phyloP scores from a whole-genome alignment of 2,113 vertebrate species.

The Mesembrinibis cayennensis region DNA sequence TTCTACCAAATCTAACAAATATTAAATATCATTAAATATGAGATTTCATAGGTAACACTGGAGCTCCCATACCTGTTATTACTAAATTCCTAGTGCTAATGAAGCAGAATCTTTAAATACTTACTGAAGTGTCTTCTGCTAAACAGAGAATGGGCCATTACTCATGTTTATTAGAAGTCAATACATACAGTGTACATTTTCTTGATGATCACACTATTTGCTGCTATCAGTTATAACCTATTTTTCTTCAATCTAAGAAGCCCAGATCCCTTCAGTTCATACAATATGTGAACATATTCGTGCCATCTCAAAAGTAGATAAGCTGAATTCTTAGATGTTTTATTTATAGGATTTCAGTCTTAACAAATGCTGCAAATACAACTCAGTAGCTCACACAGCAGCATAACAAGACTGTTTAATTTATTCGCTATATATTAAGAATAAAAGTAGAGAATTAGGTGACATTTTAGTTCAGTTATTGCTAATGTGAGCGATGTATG shows the following conservation, averaged over 20 bases:
- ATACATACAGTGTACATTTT: not conserved
- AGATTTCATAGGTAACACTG: not conserved
- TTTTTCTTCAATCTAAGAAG: not conserved
- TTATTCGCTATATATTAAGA: not conserved
- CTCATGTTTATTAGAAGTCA: not conserved
- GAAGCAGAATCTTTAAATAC: not conserved
- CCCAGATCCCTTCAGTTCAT: not conserved
- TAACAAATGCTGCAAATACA: constrained; percentile 24
- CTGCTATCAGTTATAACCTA: not conserved
- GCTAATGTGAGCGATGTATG: not conserved
- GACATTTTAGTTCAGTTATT: not conserved
- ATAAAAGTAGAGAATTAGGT: not conserved
- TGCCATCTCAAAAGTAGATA: constrained; percentile 2
- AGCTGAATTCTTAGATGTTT: constrained; percentile 10
- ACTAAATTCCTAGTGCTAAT: not conserved
- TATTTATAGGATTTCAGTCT: constrained; percentile 21
- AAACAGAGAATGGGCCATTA: not conserved
- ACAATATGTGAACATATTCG: not conserved
- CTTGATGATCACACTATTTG: not conserved
- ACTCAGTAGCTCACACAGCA: not conserved
- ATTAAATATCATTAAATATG: not conserved
- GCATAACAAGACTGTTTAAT: not conserved
- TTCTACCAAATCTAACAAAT: not conserved
- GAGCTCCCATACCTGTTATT: not conserved
- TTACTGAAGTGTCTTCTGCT: not conserved